Percentiles rank a stretch among this genome's conserved stretches.
These are phyloP conservation scores for Scophthalmus maximus DNA, from an alignment of 2,113 vertebrate species.

Conservation along the genomic window DNA sequence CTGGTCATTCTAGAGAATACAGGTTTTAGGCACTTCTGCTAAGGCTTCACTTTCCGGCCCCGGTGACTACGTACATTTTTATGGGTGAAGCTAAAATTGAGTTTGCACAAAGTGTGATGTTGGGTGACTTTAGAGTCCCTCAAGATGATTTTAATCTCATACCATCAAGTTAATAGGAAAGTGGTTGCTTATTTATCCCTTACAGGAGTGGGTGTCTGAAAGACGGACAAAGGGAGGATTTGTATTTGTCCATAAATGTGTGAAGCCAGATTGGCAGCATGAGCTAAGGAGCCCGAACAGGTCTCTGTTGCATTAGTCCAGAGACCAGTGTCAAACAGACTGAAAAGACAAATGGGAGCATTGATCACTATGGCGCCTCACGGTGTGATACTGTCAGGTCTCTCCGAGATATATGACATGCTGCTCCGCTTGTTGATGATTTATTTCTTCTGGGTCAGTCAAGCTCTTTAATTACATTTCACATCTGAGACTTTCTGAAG, in stretches of 20 bases:
- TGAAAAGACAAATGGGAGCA: conserved; percentile 42
- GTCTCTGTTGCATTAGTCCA: conserved; percentile 2
- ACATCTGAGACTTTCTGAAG: conserved; percentile 13
- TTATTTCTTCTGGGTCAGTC: conserved; percentile 30
- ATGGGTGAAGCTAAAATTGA: too few species aligned
- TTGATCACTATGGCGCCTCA: conserved; percentile 44
- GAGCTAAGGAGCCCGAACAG: conserved; percentile 21
- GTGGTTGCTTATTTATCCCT: background rate
- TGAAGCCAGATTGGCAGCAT: conserved; percentile 7
- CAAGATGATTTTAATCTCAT: too few species aligned
- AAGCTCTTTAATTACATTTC: conserved; percentile 14
- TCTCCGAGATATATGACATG: conserved; percentile 29
- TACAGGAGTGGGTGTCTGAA: background rate
- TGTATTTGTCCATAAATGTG: conserved; percentile 10
- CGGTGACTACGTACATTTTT: too few species aligned
- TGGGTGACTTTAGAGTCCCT: too few species aligned
- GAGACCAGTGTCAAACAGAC: conserved; percentile 29
- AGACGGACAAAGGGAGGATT: conserved; percentile 18
- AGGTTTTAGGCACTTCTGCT: too few species aligned
- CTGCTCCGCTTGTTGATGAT: conserved; percentile 25
- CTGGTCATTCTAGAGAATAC: too few species aligned
- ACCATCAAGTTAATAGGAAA: too few species aligned
- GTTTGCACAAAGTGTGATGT: too few species aligned
- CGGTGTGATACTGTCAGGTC: conserved; percentile 20
- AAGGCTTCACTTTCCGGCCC: too few species aligned